Evolutionary conservation across 1,140 invertebrate species (phyloP).

Genomic region (Zaprionus tsacasi): DNA sequence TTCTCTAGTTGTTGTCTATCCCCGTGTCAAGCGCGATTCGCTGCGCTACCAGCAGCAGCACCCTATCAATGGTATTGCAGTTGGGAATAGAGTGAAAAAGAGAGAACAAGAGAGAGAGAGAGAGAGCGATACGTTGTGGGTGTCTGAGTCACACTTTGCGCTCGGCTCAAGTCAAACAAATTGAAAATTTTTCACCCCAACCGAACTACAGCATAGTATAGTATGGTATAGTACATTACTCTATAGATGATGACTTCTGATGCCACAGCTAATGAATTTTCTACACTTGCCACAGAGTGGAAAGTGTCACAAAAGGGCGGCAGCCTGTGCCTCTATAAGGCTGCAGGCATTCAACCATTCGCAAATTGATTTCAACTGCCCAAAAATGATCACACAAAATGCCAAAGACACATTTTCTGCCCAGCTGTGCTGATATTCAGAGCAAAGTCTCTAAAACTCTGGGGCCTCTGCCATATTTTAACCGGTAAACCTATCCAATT

Average conservation of each 20-base stretch:
- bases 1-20: conserved; percentile 38
- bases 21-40: conserved; percentile 70
- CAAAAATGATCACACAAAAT: conserved; percentile 50
- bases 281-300: conserved; percentile 53
- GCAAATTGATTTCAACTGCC: conserved; percentile 74
- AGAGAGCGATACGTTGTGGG: conserved; percentile 40
- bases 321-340: neutral
- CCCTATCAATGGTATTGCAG: conserved; percentile 5
- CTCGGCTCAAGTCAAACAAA: conserved; percentile 75
- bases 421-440: conserved; percentile 41
- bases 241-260: conserved; percentile 65
- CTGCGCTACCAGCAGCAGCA: conserved; percentile 70
- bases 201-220: too few species aligned
- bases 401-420: conserved; percentile 7
- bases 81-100: neutral
- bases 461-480: conserved; percentile 5
- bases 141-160: conserved; percentile 43
- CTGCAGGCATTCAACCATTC: conserved; percentile 56
- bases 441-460: conserved; percentile 12
- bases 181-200: conserved; percentile 78
- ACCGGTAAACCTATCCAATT: conserved; percentile 58
- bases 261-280: conserved; percentile 74
- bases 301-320: conserved; percentile 38
- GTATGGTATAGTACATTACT: conserved; percentile 5
- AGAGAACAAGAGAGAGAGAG: neutral